Percentiles rank a stretch among this genome's conserved stretches.
phyloP scores from a whole-genome alignment of 2,113 vertebrate species.

The Balaeniceps rex region DNA sequence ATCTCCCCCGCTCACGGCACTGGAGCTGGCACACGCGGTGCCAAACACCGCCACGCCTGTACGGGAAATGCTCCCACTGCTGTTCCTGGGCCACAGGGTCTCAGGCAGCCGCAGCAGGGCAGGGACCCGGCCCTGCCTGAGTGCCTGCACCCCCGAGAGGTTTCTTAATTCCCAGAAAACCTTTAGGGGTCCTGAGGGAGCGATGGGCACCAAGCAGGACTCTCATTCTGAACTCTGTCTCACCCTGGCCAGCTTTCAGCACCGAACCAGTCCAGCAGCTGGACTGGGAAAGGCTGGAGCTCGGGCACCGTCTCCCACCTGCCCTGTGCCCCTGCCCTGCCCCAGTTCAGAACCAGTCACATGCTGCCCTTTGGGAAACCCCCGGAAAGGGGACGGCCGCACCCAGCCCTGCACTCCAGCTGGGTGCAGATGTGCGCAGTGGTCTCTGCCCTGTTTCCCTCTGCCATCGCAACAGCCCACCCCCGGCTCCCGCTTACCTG shows the following conservation, averaged over 20 bases:
- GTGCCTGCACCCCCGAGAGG: background rate
- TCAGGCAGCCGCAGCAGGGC: background rate
- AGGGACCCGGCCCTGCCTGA: background rate
- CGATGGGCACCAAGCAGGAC: no score
- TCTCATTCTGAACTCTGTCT: background rate
- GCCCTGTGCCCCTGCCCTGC: no score
- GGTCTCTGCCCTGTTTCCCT: background rate
- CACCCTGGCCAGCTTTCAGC: background rate
- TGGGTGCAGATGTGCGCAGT: fast-evolving
- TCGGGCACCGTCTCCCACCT: fast-evolving
- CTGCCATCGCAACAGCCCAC: background rate
- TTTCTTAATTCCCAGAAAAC: background rate
- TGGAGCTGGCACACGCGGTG: fast-evolving
- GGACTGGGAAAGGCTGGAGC: background rate
- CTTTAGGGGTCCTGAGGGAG: no score
- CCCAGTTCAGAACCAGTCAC: background rate
- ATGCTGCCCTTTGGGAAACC: background rate
- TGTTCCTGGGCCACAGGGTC: background rate
- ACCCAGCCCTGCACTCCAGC: background rate
- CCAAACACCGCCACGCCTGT: no score
- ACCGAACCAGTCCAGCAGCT: background rate
- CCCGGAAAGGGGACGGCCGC: no score
- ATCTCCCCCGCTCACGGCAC: background rate
- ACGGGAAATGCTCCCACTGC: fast-evolving
- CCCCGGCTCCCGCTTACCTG: slow-evolving; percentile 73